phyloP scores from a whole-genome alignment of 2,113 vertebrate genomes.

The Lophotis ruficrista region DNA sequence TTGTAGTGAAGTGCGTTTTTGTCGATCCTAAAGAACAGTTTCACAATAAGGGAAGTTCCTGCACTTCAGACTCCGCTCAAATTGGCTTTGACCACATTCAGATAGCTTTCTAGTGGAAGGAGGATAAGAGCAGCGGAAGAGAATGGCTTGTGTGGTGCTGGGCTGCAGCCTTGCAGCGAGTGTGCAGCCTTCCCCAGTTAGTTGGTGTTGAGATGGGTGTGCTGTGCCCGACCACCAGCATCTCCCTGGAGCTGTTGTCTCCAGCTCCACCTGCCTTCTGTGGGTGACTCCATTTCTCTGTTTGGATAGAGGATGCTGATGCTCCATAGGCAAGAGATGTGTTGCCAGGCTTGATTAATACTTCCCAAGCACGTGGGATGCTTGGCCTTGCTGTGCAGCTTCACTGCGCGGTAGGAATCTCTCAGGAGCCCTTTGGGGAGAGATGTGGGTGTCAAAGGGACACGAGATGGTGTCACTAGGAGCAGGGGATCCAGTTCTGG shows the following conservation, averaged over 20 bases:
- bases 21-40: neutral
- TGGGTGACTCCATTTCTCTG: neutral
- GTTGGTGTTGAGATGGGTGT: neutral
- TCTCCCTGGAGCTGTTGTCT: neutral
- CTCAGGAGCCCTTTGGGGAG: neutral
- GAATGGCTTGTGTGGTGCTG: neutral
- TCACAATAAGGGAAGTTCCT: slow-evolving; percentile 53
- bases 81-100: neutral
- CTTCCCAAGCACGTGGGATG: neutral
- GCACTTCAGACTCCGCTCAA: slow-evolving; percentile 33
- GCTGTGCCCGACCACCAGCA: neutral
- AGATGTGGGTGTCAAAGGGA: neutral
- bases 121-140: neutral
- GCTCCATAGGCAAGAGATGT: neutral
- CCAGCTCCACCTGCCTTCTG: neutral
- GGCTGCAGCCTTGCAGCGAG: neutral
- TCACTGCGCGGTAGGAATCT: neutral
- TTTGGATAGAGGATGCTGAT: neutral
- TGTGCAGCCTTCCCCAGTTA: neutral
- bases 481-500: slow-evolving; percentile 9
- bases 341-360: neutral
- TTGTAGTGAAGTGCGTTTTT: slow-evolving; percentile 37
- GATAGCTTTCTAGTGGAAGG: neutral
- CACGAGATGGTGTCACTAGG: neutral
- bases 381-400: neutral